Conservation (phyloP, 2,888 invertebrate genomes). For the Argyresthia goedartella region DNA sequence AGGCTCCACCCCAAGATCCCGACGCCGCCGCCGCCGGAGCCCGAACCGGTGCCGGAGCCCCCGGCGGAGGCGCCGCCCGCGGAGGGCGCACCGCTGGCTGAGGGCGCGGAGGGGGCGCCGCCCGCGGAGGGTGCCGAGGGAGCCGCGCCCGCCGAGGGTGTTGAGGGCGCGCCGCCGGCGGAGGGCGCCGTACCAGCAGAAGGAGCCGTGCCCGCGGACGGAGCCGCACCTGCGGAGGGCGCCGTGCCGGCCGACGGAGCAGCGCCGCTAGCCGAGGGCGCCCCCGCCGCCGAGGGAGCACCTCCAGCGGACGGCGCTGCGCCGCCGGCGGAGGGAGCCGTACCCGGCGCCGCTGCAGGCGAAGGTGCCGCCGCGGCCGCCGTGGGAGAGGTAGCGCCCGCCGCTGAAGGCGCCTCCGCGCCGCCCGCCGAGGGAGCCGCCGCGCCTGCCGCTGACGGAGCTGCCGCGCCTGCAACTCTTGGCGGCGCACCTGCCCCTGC, state of each 20-base stretch:
- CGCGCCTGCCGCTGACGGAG: conserved; percentile 18
- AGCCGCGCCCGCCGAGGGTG: conserved; percentile 15
- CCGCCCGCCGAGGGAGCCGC: conserved; percentile 14
- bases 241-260: conserved; percentile 29
- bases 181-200: conserved; percentile 21
- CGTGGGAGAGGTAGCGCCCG: conserved; percentile 12
- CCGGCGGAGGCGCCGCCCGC: conserved; percentile 15
- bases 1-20: conserved; percentile 27
- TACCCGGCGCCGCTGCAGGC: conserved; percentile 20
- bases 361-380: conserved; percentile 20
- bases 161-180: conserved; percentile 14
- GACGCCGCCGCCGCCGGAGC: conserved; percentile 42
- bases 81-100: conserved; percentile 20
- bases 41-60: conserved; percentile 22
- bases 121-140: no score
- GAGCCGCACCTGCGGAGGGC: conserved; percentile 16
- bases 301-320: no score
- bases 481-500: conserved; percentile 7
- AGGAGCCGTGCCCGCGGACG: conserved; percentile 20
- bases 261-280: conserved; percentile 18
- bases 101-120: conserved; percentile 20
- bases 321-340: conserved; percentile 17
- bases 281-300: conserved; percentile 20
- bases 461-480: conserved; percentile 14
- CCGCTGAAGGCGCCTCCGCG: conserved; percentile 19